These are phyloP conservation scores for Eulimnadia texana DNA, from an alignment of 1,140 invertebrate genomes.

Conservation along the genomic window DNA sequence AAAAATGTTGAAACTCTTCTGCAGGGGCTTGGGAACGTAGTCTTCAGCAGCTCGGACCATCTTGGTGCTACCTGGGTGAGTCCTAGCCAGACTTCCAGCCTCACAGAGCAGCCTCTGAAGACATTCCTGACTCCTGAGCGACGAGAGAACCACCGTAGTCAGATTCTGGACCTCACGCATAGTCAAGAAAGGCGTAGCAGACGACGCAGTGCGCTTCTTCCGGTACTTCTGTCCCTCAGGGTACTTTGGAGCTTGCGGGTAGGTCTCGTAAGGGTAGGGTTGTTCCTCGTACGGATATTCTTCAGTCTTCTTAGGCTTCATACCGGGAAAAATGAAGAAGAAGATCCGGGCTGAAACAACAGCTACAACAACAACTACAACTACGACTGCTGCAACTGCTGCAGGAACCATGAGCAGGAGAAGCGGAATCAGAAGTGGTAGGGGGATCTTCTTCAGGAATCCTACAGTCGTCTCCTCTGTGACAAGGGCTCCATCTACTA, in stretches of 20 bases:
- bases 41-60: constrained; percentile 1
- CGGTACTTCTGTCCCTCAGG: background rate
- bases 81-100: background rate
- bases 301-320: background rate
- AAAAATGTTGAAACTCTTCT: constrained; percentile 9
- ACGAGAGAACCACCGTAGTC: constrained; percentile 3
- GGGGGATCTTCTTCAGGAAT: background rate
- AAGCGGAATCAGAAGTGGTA: background rate
- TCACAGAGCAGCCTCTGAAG: constrained; percentile 11
- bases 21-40: constrained; percentile 2
- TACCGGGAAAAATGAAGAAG: background rate
- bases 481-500: background rate
- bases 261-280: too few species aligned
- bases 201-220: background rate
- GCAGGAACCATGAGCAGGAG: background rate
- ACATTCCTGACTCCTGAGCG: constrained; percentile 9
- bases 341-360: background rate
- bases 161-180: background rate
- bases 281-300: background rate
- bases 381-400: background rate
- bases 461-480: background rate
- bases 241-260: too few species aligned
- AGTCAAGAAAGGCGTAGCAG: constrained; percentile 5
- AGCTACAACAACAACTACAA: background rate
- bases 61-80: background rate